Conservation (phyloP, 2,113 vertebrate species). For the Triplophysa siluroides region DNA sequence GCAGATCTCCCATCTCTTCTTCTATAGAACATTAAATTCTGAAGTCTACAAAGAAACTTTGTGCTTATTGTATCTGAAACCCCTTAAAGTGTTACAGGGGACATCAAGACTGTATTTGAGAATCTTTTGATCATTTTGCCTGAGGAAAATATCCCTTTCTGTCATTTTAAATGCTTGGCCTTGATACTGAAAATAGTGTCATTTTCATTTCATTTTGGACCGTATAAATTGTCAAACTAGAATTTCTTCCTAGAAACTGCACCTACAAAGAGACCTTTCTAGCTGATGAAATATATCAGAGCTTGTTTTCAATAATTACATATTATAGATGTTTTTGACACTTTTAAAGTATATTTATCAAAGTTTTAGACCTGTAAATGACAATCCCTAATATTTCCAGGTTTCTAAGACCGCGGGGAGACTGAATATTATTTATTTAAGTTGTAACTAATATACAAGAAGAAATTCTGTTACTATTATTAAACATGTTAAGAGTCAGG, state of each 20-base stretch:
- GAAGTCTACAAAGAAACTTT: background rate
- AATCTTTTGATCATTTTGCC: background rate
- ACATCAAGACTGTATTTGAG: background rate
- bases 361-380: no score
- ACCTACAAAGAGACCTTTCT: no score
- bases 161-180: background rate
- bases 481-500: background rate
- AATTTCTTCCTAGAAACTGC: background rate
- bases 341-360: no score
- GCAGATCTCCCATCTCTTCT: background rate
- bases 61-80: conserved; percentile 39
- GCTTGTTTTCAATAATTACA: no score
- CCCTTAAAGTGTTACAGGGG: background rate
- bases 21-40: background rate
- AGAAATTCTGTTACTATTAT: background rate
- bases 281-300: no score
- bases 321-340: no score
- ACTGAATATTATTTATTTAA: background rate
- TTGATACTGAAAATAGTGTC: background rate
- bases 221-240: background rate
- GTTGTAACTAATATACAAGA: background rate
- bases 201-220: no score
- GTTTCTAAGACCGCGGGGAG: no score
- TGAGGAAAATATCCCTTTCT: background rate
- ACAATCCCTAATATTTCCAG: no score